A percentile compares a stretch with the other conserved stretches of the same genome.
phyloP scores from a whole-genome alignment of 2,888 invertebrate species.

The Brassicogethes aeneus region DNA sequence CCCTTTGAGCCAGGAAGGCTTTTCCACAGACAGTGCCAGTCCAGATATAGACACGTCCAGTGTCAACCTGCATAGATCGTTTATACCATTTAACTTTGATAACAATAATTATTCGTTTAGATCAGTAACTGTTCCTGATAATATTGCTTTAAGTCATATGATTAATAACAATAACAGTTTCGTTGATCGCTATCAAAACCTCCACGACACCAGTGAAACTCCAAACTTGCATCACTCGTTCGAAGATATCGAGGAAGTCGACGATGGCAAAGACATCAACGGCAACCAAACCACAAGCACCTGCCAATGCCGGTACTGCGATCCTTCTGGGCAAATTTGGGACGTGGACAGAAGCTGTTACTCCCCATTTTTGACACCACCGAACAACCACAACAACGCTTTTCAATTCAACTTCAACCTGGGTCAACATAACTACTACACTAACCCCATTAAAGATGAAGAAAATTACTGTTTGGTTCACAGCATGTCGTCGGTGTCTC shows the following conservation, averaged over 20 bases:
- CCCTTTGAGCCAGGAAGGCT: slow-evolving; percentile 28
- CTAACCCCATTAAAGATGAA: background rate
- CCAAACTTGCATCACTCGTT: slow-evolving; percentile 39
- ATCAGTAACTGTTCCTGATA: slow-evolving; percentile 12
- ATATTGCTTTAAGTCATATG: slow-evolving; percentile 1
- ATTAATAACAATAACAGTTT: background rate
- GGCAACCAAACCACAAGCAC: slow-evolving; percentile 39
- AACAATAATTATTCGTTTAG: background rate
- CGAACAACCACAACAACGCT: slow-evolving; percentile 20
- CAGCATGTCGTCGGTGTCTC: slow-evolving; percentile 25
- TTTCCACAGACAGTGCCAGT: slow-evolving; percentile 32
- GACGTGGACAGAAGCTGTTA: slow-evolving; percentile 55
- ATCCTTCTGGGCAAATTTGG: slow-evolving; percentile 67
- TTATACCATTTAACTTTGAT: slow-evolving; percentile 6
- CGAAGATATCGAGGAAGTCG: slow-evolving; percentile 37
- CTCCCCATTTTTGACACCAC: slow-evolving; percentile 45
- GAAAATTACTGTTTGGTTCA: slow-evolving; percentile 16
- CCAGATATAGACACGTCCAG: slow-evolving; percentile 23
- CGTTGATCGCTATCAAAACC: slow-evolving; percentile 5
- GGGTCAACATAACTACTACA: background rate
- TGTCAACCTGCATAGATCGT: slow-evolving; percentile 6
- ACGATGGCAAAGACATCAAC: slow-evolving; percentile 34
- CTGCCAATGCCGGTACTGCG: slow-evolving; percentile 70
- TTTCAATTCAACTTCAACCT: slow-evolving; percentile 19
- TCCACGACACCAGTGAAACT: slow-evolving; percentile 27